Percentiles rank a stretch among this genome's conserved stretches.
phyloP scores from a whole-genome alignment of 2,888 invertebrate species.

The Dyspetes luteomarginatus region DNA sequence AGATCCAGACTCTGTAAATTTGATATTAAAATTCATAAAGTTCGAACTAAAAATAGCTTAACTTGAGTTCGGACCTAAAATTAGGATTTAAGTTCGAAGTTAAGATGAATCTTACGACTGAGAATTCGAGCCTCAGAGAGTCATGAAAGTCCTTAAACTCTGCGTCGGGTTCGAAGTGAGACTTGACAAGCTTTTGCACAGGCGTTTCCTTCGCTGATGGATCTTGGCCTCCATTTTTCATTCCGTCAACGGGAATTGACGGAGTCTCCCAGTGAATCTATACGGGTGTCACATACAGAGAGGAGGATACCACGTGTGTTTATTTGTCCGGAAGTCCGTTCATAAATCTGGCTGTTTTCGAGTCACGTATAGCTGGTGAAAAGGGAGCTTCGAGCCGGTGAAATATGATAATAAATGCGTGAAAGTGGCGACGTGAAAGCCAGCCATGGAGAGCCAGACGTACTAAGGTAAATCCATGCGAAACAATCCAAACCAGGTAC shows the following conservation, averaged over 20 bases:
- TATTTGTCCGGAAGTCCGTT: conserved; percentile 80
- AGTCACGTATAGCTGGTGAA: conserved; percentile 68
- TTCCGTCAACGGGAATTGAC: conserved; percentile 74
- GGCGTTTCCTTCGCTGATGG: conserved; percentile 57
- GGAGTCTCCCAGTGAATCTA: conserved; percentile 67
- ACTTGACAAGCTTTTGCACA: conserved; percentile 31
- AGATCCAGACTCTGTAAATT: too few relatives aligned
- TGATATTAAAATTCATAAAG: too few relatives aligned
- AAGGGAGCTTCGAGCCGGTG: conserved; percentile 68
- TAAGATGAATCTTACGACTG: too few relatives aligned
- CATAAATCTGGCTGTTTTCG: conserved; percentile 82
- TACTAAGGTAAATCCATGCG: conserved; percentile 74
- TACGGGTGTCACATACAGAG: background rate
- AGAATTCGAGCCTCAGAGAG: too few relatives aligned
- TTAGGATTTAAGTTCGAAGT: too few relatives aligned
- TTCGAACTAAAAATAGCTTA: too few relatives aligned
- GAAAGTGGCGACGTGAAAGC: conserved; percentile 70
- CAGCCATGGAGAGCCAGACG: conserved; percentile 62
- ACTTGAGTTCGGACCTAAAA: too few relatives aligned
- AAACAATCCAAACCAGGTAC: conserved; percentile 48
- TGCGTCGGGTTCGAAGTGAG: conserved; percentile 10
- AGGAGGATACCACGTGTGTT: conserved; percentile 70
- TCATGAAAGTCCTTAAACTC: background rate
- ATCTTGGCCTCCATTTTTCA: conserved; percentile 76
- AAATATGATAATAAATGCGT: conserved; percentile 80